Conservation (phyloP, 92 coral and sea anemone genomes). For the Phenganax marumi region DNA sequence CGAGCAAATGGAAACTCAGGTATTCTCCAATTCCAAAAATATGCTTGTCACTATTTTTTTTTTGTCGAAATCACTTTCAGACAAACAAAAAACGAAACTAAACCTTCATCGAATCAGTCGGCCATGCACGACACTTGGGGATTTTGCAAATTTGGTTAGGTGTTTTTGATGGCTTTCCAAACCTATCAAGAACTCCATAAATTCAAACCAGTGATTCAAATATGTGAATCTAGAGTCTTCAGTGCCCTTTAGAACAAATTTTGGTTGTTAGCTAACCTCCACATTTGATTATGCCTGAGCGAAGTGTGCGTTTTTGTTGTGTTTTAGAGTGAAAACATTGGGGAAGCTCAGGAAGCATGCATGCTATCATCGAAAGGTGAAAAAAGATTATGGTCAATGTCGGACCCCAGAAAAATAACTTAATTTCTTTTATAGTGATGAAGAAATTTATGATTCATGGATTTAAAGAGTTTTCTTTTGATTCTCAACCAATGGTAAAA, state of each 20-base stretch:
- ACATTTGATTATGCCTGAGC: background rate
- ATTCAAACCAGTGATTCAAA: background rate
- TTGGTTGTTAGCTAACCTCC: background rate
- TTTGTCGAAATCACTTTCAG: too few relatives aligned
- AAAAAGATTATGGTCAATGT: background rate
- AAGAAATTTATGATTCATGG: constrained; percentile 84
- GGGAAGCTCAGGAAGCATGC: constrained; percentile 72
- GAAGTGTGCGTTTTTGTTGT: background rate
- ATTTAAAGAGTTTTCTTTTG: constrained; percentile 65
- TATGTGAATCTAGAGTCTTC: background rate
- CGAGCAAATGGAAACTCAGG: constrained; percentile 56
- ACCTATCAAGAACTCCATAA: too few relatives aligned
- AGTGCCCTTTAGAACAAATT: constrained; percentile 5
- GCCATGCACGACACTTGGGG: too few relatives aligned
- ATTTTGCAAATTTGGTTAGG: too few relatives aligned
- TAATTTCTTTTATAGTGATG: constrained; percentile 56
- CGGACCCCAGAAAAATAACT: background rate
- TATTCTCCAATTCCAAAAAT: background rate
- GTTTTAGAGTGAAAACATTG: constrained; percentile 63
- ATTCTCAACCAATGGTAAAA: constrained; percentile 81
- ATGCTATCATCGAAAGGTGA: constrained; percentile 78
- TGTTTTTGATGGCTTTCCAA: too few relatives aligned
- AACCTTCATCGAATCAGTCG: too few relatives aligned
- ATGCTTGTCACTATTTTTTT: background rate
- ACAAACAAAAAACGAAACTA: too few relatives aligned